These are phyloP conservation scores for Toxotes lorentzi DNA, from an alignment of 2,797 vertebrate genomes.

Conservation along the genomic window DNA sequence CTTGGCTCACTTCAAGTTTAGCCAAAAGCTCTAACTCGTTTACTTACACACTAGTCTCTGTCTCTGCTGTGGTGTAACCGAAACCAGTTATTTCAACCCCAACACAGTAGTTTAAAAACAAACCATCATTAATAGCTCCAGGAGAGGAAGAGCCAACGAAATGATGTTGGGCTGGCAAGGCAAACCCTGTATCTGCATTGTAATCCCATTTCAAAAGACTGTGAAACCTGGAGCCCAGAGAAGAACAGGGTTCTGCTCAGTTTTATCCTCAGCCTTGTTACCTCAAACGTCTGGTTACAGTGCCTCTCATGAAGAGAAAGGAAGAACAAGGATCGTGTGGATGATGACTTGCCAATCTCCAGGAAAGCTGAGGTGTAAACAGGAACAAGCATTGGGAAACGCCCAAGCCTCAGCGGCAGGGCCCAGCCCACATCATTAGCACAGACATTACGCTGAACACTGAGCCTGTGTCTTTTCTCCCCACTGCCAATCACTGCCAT, in stretches of 20 bases:
- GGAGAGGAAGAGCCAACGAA: slow-evolving; percentile 65
- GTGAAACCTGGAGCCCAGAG: slow-evolving; percentile 48
- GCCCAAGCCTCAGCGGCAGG: slow-evolving; percentile 64
- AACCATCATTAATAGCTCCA: slow-evolving; percentile 72
- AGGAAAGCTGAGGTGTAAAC: slow-evolving; percentile 78
- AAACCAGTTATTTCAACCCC: slow-evolving; percentile 69
- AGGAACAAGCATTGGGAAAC: slow-evolving; percentile 73
- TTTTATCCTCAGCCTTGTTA: neutral
- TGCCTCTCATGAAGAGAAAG: slow-evolving; percentile 7
- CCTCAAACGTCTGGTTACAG: slow-evolving; percentile 6
- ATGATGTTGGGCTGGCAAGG: slow-evolving; percentile 64
- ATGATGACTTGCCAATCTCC: slow-evolving; percentile 48
- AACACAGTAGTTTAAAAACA: slow-evolving; percentile 71
- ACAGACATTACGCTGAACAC: slow-evolving; percentile 73
- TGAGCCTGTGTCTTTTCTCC: slow-evolving; percentile 57
- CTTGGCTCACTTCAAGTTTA: slow-evolving; percentile 42
- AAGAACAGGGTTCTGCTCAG: slow-evolving; percentile 13
- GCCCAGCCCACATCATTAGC: slow-evolving; percentile 76
- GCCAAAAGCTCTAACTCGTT: slow-evolving; percentile 64
- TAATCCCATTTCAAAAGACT: slow-evolving; percentile 57
- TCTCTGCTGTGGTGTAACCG: slow-evolving; percentile 73
- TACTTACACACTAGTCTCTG: slow-evolving; percentile 64
- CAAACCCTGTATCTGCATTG: slow-evolving; percentile 43
- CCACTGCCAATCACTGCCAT: slow-evolving; percentile 64
- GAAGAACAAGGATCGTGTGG: slow-evolving; percentile 30